Evolutionary conservation across 2,797 vertebrate genomes (phyloP).

Genomic region (Fistularia commersonii): DNA sequence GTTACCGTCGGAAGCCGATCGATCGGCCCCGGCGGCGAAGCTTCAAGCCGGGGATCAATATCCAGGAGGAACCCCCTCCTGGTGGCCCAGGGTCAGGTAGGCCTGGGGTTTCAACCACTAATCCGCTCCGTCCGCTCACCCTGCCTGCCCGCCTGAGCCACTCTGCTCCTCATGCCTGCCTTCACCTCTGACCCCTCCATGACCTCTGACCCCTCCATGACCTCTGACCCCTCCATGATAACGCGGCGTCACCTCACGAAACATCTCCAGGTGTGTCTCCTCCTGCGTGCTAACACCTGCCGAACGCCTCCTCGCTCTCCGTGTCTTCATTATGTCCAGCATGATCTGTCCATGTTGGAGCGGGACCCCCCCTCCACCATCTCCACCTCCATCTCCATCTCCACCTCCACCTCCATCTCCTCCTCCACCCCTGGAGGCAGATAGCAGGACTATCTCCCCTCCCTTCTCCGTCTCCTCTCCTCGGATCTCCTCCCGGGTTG

Average conservation of each 20-base stretch:
- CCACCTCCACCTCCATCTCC: too few relatives aligned
- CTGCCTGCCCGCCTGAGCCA: conserved; percentile 75
- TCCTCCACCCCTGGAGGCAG: conserved; percentile 16
- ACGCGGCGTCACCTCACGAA: too few relatives aligned
- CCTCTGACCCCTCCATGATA: conserved; percentile 43
- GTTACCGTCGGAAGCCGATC: not conserved
- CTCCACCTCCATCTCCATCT: too few relatives aligned
- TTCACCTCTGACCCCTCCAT: conserved; percentile 35
- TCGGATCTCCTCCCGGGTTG: conserved; percentile 43
- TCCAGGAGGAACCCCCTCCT: too few relatives aligned
- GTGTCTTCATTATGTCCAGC: conserved; percentile 19
- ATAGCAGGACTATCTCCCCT: conserved; percentile 23
- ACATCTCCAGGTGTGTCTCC: conserved; percentile 1
- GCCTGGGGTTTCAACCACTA: conserved; percentile 45
- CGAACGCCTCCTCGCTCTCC: not conserved
- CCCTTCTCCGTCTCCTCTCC: conserved; percentile 5
- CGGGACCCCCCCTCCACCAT: too few relatives aligned
- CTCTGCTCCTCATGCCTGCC: conserved; percentile 83
- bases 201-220: conserved; percentile 41
- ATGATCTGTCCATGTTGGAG: too few relatives aligned
- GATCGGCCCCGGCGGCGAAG: too few relatives aligned
- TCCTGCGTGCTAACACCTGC: not conserved
- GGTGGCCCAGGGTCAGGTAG: conserved; percentile 12
- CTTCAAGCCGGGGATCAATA: too few relatives aligned
- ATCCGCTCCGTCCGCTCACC: conserved; percentile 79